Base-by-base conservation (phyloP, 2,113 vertebrate genomes). In the Esox niger region DNA sequence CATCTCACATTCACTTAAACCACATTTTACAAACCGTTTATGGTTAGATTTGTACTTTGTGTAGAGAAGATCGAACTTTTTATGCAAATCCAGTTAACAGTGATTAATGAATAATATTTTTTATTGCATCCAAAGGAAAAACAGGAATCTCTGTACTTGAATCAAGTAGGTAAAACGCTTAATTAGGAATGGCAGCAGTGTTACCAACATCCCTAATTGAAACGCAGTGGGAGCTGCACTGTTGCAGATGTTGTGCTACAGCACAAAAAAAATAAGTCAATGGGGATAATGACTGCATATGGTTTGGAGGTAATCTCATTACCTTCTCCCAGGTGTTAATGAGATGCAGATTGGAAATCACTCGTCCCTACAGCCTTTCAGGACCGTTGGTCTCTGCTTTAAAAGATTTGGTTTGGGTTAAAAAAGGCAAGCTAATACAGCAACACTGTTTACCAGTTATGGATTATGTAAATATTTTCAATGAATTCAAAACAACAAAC, bases 221-320 rank as follows among this genome's bases (percentile, higher is more conserved):
- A n/a, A 68, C 17, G 64, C 47, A 71, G 55, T 54, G 38, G 52
- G 64, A 35, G 52, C 54, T 10, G 63, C 29, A 31, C 43, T 73
- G n/a, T n/a, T 79, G 33, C 31, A 38, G 20, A 26, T 58, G 61
- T 62, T 68, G 31, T 67, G 55, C 70, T 38, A 62, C 60, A 62
- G 2, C 65, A 30, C 64, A 52, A 13, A 54, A 33, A 66, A 32
- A 55, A 55, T 55, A n/a, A n/a, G n/a, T n/a, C n/a, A n/a, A 33
- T 17, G 17, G 4, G 25, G 15, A 58, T 30, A 23, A 25, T 56
- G 15, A 56, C 6, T 20, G 65, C 65, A 46, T 38, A 31, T 43
- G 54, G 54, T 57, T 27, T 7, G 6, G 17, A 57, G 64, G 38
- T 63, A 32, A 56, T 32, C 23, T 46, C 49, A 67, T 76, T 47